Base-by-base conservation (phyloP, 2,888 invertebrate genomes). In the Allophyes oxyacanthae region DNA sequence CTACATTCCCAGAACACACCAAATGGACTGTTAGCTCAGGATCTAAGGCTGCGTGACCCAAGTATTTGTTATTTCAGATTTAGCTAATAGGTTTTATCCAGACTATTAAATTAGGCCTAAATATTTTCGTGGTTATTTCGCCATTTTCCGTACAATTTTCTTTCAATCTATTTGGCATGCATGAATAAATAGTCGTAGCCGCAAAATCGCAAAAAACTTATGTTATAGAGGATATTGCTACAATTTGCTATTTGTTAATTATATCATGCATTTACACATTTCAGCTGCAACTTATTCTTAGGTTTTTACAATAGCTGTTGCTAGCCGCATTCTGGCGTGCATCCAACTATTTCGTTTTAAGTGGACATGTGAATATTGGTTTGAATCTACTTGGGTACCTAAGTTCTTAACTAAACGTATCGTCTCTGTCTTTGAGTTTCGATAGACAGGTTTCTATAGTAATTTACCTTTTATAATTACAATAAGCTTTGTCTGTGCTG, bases 291-390 rank as follows among this genome's bases (percentile, higher is more conserved):
- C 77, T 76, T 75, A 80, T 81, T 73, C 51, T 67, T 81, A 81
- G 78, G 72, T 83, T 70, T 78, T 73, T 59, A 64, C 38, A 49
- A 61, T 62, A 64, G 72, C 74, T 77, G 84, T 86, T 87, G 81
- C 86, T 78, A 84, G 62, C 81, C 67, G 70, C 65, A 64, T 70
- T 26, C 75, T 89, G 90, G 90, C 88, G 13, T 30, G 7, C 6
- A 20, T 77, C 89, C 90, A 90, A 85, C 59, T 72, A 80, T 82
- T 84, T 81, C 64, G 66, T 65, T 83, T 82, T 78, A 75, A 78
- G 76, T 70, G 70, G 69, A 79, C 58, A 58, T 61, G 55, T 64
- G 67, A 68, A 72, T 72, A 67, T 80, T 65, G 60, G 59, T 66
- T 65, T 60, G 36, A 13, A 51, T 53, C 9, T 4, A 26, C 11